Base-by-base conservation (phyloP, 2,113 vertebrate species). In the Panthera uncia region DNA sequence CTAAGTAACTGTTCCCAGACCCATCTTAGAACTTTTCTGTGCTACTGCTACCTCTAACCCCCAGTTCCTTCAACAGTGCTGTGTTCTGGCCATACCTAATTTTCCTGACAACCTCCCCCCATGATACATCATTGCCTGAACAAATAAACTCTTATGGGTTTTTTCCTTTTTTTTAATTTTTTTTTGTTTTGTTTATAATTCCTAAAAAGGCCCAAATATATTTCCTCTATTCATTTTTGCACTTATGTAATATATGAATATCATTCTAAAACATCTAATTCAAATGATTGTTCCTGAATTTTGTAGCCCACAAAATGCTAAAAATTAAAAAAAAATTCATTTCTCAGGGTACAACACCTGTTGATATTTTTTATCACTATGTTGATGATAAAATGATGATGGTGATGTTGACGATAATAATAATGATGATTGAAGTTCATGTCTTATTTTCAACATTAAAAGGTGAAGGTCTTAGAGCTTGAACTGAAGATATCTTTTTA, bases 361-460 rank as follows among this genome's bases (percentile, higher is more conserved):
- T 21, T 76, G 57, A 52, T 69, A 36, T 55, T 10, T 74, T 36
- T 36, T 63, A 38, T 88, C 84, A 57, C 69, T n/a, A 7, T 41
- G 36, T 15, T n/a, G 25, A n/a, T 79, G 4, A 27, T 33, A 61
- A n/a, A 29, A 52, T 61, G 31, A 12, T 63, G 4, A 4, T 36
- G 29, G 1, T 81, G 45, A 6, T 52, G 23, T 29, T 79, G 27
- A 10, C 29, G 7, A 52, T 45, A 7, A 55, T 68, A 23, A 73
- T 57, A 29, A 27, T 63, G 29, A 55, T 57, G 10, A 73, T 87
- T 57, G 69, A 91, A 14, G 10, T 81, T 2, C 10, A 25, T 76
- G 3, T 78, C 45, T 92, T 93, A 31, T 89, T 89, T 89, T 89
- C 68, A n/a, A 4, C 8, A 66, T 68, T 91, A 66, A 82, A 61